These are phyloP conservation scores for Eulimnadia texana DNA, from an alignment of 1,140 invertebrate species.

Conservation along the genomic window DNA sequence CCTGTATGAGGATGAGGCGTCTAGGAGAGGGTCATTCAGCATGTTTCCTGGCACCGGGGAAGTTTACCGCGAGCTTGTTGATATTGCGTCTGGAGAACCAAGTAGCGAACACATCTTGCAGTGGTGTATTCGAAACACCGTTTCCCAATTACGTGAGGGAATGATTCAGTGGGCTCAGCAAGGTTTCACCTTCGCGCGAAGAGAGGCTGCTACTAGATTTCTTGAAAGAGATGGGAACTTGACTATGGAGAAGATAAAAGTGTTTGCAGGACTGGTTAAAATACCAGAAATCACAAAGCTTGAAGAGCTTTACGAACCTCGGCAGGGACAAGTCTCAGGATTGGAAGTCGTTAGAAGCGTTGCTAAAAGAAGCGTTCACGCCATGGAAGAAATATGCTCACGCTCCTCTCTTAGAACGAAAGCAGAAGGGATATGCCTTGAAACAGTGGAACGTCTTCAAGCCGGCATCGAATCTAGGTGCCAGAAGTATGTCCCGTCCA, in stretches of 20 bases:
- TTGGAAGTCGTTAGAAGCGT: slow-evolving; percentile 1
- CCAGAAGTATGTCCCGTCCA: slow-evolving; percentile 8
- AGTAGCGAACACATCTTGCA: slow-evolving; percentile 12
- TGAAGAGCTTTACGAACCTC: slow-evolving; percentile 14
- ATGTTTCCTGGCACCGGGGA: slow-evolving; percentile 18
- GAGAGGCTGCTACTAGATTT: slow-evolving; percentile 10
- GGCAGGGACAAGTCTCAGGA: slow-evolving; percentile 7
- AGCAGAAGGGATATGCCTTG: too few species aligned
- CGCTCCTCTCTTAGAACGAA: too few species aligned
- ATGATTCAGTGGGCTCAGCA: not conserved
- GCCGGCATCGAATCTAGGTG: not conserved
- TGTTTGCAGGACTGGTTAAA: slow-evolving; percentile 1
- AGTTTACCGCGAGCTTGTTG: slow-evolving; percentile 17
- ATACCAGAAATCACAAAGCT: slow-evolving; percentile 14
- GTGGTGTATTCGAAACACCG: slow-evolving; percentile 18
- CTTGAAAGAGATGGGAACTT: slow-evolving; percentile 11
- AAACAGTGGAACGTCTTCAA: not conserved
- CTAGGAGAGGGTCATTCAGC: slow-evolving; percentile 16
- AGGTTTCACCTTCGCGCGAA: not conserved
- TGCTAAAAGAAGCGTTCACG: slow-evolving; percentile 9
- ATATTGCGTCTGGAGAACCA: not conserved
- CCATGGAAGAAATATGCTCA: too few species aligned
- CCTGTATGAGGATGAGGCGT: slow-evolving; percentile 19
- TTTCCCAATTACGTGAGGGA: slow-evolving; percentile 12
- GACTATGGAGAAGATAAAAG: slow-evolving; percentile 5